Percentiles rank a stretch among this genome's conserved stretches.
Conservation (phyloP, 1,140 invertebrate genomes). For the Cotesia vestalis region DNA sequence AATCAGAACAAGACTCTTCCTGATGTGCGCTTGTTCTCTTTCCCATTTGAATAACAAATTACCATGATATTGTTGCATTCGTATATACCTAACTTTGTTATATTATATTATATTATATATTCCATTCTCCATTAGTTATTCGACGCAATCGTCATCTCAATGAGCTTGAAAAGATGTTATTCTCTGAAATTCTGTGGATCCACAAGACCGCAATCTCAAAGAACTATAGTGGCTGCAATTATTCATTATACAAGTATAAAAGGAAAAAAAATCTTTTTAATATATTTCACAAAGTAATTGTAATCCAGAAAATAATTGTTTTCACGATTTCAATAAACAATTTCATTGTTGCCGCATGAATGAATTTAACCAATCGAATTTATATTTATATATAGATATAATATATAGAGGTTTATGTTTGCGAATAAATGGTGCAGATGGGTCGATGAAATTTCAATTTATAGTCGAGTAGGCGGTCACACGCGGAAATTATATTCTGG, state of each 20-base stretch:
- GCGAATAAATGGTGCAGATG: background rate
- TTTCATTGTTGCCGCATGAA: conserved; percentile 23
- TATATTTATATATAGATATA: background rate
- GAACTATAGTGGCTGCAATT: no score
- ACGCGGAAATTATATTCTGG: conserved; percentile 15
- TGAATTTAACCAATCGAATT: background rate
- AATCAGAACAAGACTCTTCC: conserved; percentile 27
- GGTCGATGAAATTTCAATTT: conserved; percentile 33
- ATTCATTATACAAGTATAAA: no score
- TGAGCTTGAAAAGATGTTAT: background rate
- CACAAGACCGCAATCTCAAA: background rate
- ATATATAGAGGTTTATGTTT: background rate
- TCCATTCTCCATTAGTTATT: conserved; percentile 6
- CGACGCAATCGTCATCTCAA: conserved; percentile 11
- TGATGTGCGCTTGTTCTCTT: conserved; percentile 22
- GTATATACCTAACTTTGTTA: no score
- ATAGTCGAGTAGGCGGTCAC: background rate
- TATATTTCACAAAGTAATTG: no score
- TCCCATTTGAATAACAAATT: conserved; percentile 33
- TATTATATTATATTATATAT: background rate
- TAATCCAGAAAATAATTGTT: conserved; percentile 4
- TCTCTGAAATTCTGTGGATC: background rate
- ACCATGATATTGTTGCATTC: conserved; percentile 22
- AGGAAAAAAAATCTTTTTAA: no score
- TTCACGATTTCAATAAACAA: conserved; percentile 22